These are phyloP conservation scores for Brachymystax lenok DNA, from an alignment of 2,797 vertebrate species.

Conservation along the genomic window DNA sequence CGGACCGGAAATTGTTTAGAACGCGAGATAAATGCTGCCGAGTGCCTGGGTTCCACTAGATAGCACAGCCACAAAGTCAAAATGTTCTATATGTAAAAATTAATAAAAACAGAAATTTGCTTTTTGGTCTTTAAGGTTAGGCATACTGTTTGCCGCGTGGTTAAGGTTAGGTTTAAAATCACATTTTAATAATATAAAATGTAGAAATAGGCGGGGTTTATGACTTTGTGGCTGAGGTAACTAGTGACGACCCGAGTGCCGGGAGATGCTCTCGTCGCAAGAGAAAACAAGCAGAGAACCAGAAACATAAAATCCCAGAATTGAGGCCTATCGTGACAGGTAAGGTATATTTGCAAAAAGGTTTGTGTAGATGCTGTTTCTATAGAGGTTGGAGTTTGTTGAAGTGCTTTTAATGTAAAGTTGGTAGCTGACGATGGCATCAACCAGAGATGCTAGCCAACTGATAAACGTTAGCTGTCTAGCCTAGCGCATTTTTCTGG, in stretches of 20 bases:
- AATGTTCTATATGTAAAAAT: too few relatives aligned
- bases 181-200: too few relatives aligned
- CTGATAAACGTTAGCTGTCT: conserved; percentile 11
- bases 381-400: not conserved
- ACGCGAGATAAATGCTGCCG: conserved; percentile 64
- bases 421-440: not conserved
- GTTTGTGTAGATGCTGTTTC: not conserved
- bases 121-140: too few relatives aligned
- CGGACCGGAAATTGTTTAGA: conserved; percentile 70
- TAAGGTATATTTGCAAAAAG: conserved; percentile 24
- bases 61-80: too few relatives aligned
- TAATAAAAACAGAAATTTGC: too few relatives aligned
- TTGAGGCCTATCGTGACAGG: conserved; percentile 53
- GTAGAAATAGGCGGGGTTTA: too few relatives aligned
- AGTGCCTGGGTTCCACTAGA: too few relatives aligned
- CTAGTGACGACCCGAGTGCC: conserved; percentile 9
- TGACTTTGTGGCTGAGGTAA: too few relatives aligned
- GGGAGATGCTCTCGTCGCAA: conserved; percentile 75
- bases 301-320: conserved; percentile 56
- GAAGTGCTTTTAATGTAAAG: not conserved
- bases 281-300: conserved; percentile 73
- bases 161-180: too few relatives aligned
- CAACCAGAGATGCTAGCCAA: conserved; percentile 11
- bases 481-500: conserved; percentile 62
- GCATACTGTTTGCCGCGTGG: too few relatives aligned